A percentile compares a stretch with the other conserved stretches of the same genome.
These are phyloP conservation scores for Drosophila suboccidentalis DNA, from an alignment of 2,888 invertebrate genomes.

Conservation along the genomic window DNA sequence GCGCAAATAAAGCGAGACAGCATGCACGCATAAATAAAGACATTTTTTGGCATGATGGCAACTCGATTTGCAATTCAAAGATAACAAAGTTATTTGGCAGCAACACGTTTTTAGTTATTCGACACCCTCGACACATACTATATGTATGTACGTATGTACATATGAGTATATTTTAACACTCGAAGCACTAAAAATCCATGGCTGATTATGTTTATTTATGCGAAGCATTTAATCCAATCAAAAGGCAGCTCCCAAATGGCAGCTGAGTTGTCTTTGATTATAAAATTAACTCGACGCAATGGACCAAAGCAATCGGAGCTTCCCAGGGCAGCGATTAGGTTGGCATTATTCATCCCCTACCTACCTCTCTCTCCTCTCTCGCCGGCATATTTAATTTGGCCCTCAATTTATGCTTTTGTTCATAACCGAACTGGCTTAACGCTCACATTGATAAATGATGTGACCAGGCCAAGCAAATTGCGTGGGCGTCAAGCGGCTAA, in stretches of 20 bases:
- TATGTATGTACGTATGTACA: too few relatives aligned
- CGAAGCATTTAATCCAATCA: conserved; percentile 76
- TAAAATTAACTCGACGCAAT: conserved; percentile 64
- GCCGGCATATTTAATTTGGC: conserved; percentile 60
- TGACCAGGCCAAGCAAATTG: conserved; percentile 32
- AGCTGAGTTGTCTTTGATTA: conserved; percentile 60
- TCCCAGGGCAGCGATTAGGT: conserved; percentile 62
- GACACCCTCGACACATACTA: not conserved
- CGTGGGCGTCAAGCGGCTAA: conserved; percentile 40
- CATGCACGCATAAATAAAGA: conserved; percentile 78
- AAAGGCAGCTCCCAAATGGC: conserved; percentile 47
- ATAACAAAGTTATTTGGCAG: conserved; percentile 62
- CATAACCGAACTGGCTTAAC: conserved; percentile 26
- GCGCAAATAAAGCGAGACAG: conserved; percentile 33
- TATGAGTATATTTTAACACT: not conserved
- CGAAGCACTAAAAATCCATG: conserved; percentile 31
- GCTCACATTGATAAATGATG: conserved; percentile 54
- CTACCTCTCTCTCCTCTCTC: not conserved
- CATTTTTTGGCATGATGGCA: conserved; percentile 58
- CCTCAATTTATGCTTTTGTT: conserved; percentile 63
- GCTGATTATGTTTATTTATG: conserved; percentile 80
- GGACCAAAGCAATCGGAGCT: conserved; percentile 25
- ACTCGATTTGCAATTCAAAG: conserved; percentile 76
- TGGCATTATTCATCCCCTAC: conserved; percentile 37
- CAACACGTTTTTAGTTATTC: conserved; percentile 33